Conservation (phyloP, 2,113 vertebrate genomes). For the Hypanus sabinus region DNA sequence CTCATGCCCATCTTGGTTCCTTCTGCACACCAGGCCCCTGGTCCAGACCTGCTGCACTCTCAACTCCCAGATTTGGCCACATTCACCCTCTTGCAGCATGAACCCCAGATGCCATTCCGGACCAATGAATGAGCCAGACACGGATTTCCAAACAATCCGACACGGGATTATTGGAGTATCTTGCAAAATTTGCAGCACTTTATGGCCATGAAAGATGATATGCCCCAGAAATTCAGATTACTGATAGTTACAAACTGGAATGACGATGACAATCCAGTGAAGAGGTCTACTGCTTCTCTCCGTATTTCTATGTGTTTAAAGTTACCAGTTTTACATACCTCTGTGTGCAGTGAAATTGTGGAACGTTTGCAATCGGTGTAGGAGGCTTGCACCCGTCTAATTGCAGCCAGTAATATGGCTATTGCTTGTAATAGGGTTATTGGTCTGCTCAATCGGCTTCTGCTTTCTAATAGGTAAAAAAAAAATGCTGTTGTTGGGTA, state of each 20-base stretch:
- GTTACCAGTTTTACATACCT: background rate
- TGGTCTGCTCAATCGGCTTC: conserved; percentile 67
- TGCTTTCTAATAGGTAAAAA: conserved; percentile 63
- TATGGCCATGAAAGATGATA: background rate
- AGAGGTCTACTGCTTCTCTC: background rate
- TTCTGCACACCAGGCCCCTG: no score
- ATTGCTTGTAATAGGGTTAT: conserved; percentile 68
- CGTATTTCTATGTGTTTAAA: background rate
- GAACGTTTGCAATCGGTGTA: no score
- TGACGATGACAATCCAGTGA: background rate
- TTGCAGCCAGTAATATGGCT: conserved; percentile 63
- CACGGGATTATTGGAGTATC: background rate
- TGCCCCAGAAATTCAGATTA: background rate
- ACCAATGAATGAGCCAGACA: no score
- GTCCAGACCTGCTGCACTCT: no score
- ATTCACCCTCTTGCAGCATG: no score
- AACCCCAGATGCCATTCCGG: no score
- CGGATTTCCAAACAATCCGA: no score
- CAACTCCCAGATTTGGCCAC: no score
- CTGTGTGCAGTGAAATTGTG: background rate
- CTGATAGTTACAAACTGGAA: background rate
- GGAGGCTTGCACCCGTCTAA: no score
- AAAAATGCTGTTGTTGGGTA: background rate
- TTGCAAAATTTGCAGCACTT: background rate
- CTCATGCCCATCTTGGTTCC: no score